Base-by-base conservation (phyloP, 2,888 invertebrate genomes). In the Campoletis raptor region DNA sequence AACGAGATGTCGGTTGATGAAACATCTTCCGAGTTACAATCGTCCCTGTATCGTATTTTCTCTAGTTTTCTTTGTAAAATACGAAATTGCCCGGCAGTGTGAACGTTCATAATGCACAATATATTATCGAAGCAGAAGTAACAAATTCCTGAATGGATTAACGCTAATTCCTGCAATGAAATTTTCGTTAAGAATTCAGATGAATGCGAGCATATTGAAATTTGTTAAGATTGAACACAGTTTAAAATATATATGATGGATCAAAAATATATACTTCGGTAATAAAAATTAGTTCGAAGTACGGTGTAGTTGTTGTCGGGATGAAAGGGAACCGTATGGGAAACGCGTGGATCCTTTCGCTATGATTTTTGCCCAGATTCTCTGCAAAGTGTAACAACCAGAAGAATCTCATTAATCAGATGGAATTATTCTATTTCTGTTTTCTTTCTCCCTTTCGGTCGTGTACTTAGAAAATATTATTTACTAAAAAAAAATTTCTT, bases 91-190 rank as follows among this genome's bases (percentile, higher is more conserved):
- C 88, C 89, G 12, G 88, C 88, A 0, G 85, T 81, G 52, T 90
- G 87, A 8, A 91, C 81, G 77, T 88, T 90, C 12, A 89, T 74
- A 4, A 91, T 67, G 57, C 88, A 87, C 24, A 91, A 72, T 9
- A 90, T 84, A 80, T 89, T 91, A 57, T 91, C 91, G 61, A 91
- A 91, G 81, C 90, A 90, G 66, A 89, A 89, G 72, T 89, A 89
- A 86, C 87, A 88, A 61, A 89, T 81, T 64, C 89, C 88, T 30
- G 78, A 73, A 61, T 89, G 88, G 15, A 85, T 9, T 54, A 80
- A 73, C 2, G 88, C 42, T 24, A 89, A n/a, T 30, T 67, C 70
- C 89, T 89, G 73, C 21, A 82, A 72, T 30, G 9, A 77, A 76
- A 76, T 18, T 0, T 40, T 40, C 40, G 40, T 40, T 40, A 40